A percentile compares a stretch with the other conserved stretches of the same genome.
phyloP scores from a whole-genome alignment of 2,888 invertebrate species.

The Eupeodes luniger region DNA sequence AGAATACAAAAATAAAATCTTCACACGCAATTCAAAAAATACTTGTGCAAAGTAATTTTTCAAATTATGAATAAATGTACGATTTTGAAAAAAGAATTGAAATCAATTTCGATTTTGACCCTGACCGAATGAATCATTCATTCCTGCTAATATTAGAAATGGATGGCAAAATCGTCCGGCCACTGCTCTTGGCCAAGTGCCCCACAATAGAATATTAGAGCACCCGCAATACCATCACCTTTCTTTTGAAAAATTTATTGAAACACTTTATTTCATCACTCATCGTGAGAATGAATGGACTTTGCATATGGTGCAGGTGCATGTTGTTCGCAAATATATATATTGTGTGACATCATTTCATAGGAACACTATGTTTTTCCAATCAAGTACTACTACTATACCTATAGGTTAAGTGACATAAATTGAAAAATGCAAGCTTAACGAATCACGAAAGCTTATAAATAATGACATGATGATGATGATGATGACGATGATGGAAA shows the following conservation, averaged over 20 bases:
- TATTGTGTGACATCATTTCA: conserved; percentile 24
- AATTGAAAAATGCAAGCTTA: conserved; percentile 39
- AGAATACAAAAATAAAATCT: neutral
- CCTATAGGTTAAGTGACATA: conserved; percentile 21
- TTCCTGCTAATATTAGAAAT: conserved; percentile 51
- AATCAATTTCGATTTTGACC: conserved; percentile 42
- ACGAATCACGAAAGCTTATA: conserved; percentile 43
- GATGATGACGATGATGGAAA: conserved; percentile 7
- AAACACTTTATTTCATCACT: conserved; percentile 4
- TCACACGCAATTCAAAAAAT: neutral
- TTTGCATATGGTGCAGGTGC: neutral
- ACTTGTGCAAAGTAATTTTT: neutral
- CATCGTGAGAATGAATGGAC: neutral
- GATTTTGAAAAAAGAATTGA: neutral
- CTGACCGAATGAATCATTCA: conserved; percentile 63
- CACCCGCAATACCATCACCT: neutral
- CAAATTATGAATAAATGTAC: neutral
- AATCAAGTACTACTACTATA: conserved; percentile 12
- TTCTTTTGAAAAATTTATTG: neutral
- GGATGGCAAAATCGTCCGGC: conserved; percentile 4
- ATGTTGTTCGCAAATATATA: neutral
- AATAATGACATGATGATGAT: conserved; percentile 44
- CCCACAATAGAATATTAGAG: conserved; percentile 3
- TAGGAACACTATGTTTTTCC: conserved; percentile 3
- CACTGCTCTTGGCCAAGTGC: conserved; percentile 58